These are phyloP conservation scores for Vulpes lagopus DNA, from an alignment of 2,113 vertebrate species.

Conservation along the genomic window DNA sequence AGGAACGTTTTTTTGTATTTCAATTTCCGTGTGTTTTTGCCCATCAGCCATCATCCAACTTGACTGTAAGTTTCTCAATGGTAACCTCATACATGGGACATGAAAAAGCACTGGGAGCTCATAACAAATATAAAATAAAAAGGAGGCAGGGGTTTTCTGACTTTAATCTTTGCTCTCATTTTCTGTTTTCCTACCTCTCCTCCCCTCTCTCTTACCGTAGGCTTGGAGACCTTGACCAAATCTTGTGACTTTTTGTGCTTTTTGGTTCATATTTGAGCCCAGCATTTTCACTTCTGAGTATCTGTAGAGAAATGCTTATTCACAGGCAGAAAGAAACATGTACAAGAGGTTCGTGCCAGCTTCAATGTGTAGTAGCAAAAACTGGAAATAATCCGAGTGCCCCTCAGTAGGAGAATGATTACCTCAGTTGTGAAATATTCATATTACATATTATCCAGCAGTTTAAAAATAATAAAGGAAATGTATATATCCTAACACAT, in stretches of 20 bases:
- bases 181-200: not conserved
- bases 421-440: not conserved
- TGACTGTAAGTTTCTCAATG: not conserved
- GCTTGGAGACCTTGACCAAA: not conserved
- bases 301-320: not conserved
- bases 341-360: not conserved
- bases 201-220: not conserved
- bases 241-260: not conserved
- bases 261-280: not conserved
- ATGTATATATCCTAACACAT: not conserved
- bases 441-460: not conserved
- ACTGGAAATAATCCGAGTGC: not conserved
- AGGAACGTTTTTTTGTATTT: slow-evolving; percentile 22
- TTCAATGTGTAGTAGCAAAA: not conserved
- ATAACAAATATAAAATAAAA: not conserved
- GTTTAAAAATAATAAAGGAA: not conserved
- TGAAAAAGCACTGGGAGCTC: not conserved
- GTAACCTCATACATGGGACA: not conserved
- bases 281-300: not conserved
- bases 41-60: not conserved
- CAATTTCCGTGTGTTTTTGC: not conserved
- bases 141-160: not conserved
- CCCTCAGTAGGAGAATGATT: not conserved
- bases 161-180: not conserved
- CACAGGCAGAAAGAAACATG: not conserved